phyloP scores from a whole-genome alignment of 2,113 vertebrate species.

The Stomatorhinus ivindoensis region DNA sequence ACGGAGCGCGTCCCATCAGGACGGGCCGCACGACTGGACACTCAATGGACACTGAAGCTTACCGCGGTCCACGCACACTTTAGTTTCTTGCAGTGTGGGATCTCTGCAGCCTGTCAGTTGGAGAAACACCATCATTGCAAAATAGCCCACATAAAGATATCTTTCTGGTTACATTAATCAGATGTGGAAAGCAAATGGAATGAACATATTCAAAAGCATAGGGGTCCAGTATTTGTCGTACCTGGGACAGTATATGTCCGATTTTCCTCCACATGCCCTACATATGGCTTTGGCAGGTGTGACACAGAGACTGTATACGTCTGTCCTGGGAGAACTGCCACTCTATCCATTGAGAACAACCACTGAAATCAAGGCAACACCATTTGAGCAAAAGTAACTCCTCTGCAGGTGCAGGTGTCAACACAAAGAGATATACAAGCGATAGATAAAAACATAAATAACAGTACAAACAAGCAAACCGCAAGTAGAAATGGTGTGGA shows the following conservation, averaged over 20 bases:
- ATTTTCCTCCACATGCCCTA: background rate
- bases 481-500: background rate
- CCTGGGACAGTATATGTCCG: constrained; percentile 43
- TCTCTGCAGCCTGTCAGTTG: constrained; percentile 44
- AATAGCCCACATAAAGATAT: background rate
- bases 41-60: background rate
- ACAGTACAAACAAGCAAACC: background rate
- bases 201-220: background rate
- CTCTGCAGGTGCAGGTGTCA: background rate
- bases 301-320: constrained; percentile 45
- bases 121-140: background rate
- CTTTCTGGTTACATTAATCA: background rate
- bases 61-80: constrained; percentile 51
- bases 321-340: constrained; percentile 39
- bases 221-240: constrained; percentile 23
- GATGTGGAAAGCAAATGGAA: background rate
- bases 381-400: background rate
- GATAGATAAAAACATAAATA: background rate
- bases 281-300: constrained; percentile 49
- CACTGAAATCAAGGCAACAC: constrained; percentile 41
- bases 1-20: background rate
- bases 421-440: background rate
- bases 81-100: constrained; percentile 24
- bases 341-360: constrained; percentile 46
- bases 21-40: background rate